Evolutionary conservation across 1,140 invertebrate genomes (phyloP).

Genomic region (Drosophila pseudoobscura): DNA sequence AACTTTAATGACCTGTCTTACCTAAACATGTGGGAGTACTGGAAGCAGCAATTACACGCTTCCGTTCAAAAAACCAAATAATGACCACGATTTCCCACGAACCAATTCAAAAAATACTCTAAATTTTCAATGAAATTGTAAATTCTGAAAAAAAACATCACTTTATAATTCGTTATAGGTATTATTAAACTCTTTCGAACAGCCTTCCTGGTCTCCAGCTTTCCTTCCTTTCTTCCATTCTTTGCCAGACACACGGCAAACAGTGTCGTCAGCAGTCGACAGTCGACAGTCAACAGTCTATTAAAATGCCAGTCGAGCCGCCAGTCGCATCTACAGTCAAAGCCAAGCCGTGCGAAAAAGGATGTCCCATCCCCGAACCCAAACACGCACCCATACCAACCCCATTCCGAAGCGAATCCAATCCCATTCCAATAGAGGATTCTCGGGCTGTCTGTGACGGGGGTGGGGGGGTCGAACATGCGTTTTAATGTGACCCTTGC

Average conservation of each 20-base stretch:
- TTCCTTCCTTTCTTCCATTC: no score
- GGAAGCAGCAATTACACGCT: no score
- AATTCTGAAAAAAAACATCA: no score
- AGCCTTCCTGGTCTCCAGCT: no score
- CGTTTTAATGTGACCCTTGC: constrained; percentile 82
- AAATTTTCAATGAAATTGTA: no score
- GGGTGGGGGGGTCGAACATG: constrained; percentile 55
- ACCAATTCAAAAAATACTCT: no score
- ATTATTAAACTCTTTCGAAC: no score
- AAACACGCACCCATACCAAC: neutral
- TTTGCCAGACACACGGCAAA: constrained; percentile 66
- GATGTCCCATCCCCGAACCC: constrained; percentile 26
- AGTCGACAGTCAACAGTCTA: constrained; percentile 75
- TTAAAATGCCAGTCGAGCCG: constrained; percentile 74
- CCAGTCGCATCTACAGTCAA: constrained; percentile 7
- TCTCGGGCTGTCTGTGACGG: constrained; percentile 41
- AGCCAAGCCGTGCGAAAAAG: constrained; percentile 63
- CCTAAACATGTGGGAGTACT: no score
- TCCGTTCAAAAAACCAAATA: no score
- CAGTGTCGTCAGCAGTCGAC: constrained; percentile 58
- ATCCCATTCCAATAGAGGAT: neutral
- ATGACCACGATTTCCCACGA: no score
- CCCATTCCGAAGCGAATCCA: neutral
- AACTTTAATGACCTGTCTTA: no score
- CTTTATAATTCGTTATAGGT: no score